A percentile compares a stretch with the other conserved stretches of the same genome.
phyloP scores from a whole-genome alignment of 2,888 invertebrate species.

The Exocentrus adspersus region DNA sequence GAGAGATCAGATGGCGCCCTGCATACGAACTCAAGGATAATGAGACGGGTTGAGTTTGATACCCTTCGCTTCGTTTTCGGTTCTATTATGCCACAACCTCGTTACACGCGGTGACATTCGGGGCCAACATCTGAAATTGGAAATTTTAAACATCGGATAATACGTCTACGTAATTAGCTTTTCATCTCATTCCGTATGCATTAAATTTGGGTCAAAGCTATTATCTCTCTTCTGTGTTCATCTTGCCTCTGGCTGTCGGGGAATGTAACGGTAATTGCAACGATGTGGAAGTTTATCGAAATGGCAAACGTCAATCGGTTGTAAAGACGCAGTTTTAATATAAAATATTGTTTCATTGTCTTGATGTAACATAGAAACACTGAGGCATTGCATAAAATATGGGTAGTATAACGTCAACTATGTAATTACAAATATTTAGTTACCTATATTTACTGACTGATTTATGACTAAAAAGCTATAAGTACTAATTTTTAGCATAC shows the following conservation, averaged over 20 bases:
- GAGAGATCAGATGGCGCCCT: slow-evolving; percentile 65
- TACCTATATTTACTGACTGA: too few species aligned
- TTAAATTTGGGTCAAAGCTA: slow-evolving; percentile 14
- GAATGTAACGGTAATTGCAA: background rate
- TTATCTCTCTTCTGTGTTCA: background rate
- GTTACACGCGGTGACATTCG: slow-evolving; percentile 52
- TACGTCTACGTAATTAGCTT: slow-evolving; percentile 43
- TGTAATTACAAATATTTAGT: too few species aligned
- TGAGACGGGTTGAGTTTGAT: slow-evolving; percentile 63
- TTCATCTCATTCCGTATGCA: slow-evolving; percentile 32
- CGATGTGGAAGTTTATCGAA: background rate
- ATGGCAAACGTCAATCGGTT: too few species aligned
- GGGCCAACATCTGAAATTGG: slow-evolving; percentile 46
- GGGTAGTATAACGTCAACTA: too few species aligned
- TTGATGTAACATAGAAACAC: too few species aligned
- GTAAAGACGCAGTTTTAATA: too few species aligned
- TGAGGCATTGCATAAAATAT: too few species aligned
- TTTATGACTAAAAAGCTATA: too few species aligned
- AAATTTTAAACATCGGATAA: slow-evolving; percentile 43
- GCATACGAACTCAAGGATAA: slow-evolving; percentile 65
- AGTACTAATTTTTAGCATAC: too few species aligned
- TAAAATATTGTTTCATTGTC: too few species aligned
- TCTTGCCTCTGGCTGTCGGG: background rate
- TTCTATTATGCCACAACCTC: slow-evolving; percentile 52
- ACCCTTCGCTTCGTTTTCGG: slow-evolving; percentile 56